Evolutionary conservation across 92 coral and sea anemone genomes (phyloP), one percentile per base, ranked within the genome.

Genomic region (Parazoanthus darwini): DNA sequence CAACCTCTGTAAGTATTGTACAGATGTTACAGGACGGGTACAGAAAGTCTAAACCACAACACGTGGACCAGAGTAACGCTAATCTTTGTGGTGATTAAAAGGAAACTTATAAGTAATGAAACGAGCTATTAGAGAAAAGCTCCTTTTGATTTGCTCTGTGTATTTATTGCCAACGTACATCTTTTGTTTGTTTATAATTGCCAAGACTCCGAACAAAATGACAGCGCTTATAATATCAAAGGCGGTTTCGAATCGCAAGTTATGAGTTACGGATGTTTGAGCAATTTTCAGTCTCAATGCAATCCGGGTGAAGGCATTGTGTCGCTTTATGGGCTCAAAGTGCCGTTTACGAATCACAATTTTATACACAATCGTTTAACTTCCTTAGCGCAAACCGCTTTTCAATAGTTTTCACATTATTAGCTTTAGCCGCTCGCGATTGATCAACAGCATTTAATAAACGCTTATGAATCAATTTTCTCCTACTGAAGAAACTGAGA

Each of bases 381-480:
- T 71, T 44, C 77, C 87, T 84, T 48, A 73, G 66, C 75, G 68
- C 78, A 38, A 84, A 84, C 87, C 87, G 87, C 87, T 73, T 71
- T 84, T 84, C 79, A 84, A 84, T 71, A 36, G 59, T 25, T 46
- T 71, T 84, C 43, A 84, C 70, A 54, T 46, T 79, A 74, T 84
- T 44, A 79, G 82, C 82, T 50, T 44, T 79, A 33, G 77, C 5
- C 78, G 79, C 87, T 56, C n/a, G 39, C 67, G 65, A 84, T 72
- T 84, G 87, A 84, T 84, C 79, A 46, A 26, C 58, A 71, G 63
- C 89, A 88, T 85, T 88, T 92, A 92, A 89, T 92, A 87, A 92
- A 82, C 90, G 90, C 46, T 86, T 89, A 88, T 89, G 88, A 89
- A 89, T 86, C 87, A 74, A 81, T 89, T 91, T 91, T 71, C 63